Conservation (phyloP, 1,140 invertebrate species). For the Elymnias hypermnestra region DNA sequence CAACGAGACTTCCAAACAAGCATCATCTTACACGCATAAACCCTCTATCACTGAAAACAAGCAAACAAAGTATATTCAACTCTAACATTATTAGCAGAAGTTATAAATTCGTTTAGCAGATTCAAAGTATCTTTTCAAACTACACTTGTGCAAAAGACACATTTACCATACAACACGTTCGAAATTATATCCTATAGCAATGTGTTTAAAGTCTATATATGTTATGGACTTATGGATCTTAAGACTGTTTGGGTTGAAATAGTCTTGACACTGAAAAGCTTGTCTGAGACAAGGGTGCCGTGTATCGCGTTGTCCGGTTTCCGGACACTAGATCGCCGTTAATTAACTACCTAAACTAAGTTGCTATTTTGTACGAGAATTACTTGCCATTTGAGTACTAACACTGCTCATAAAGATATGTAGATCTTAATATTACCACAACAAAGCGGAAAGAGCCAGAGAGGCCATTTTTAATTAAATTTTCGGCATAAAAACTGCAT, state of each 20-base stretch:
- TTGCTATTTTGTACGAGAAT: constrained; percentile 28
- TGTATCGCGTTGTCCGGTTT: constrained; percentile 70
- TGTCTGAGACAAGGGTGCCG: constrained; percentile 58
- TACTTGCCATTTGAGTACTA: no score
- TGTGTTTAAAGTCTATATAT: constrained; percentile 29
- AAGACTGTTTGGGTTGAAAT: constrained; percentile 13
- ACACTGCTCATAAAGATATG: no score
- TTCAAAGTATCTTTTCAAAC: constrained; percentile 35
- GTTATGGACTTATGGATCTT: constrained; percentile 8
- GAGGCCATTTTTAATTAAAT: no score
- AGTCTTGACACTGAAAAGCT: constrained; percentile 39
- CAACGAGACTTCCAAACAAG: constrained; percentile 67
- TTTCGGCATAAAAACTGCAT: no score
- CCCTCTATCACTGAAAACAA: constrained; percentile 51
- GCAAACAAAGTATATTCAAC: constrained; percentile 49
- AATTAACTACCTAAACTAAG: constrained; percentile 72
- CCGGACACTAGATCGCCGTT: constrained; percentile 52
- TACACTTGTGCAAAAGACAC: constrained; percentile 22
- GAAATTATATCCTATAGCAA: constrained; percentile 26
- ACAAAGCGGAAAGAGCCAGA: no score
- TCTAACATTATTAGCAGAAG: constrained; percentile 45
- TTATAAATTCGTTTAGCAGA: constrained; percentile 49
- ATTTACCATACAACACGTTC: constrained; percentile 13
- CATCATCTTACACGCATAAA: constrained; percentile 73
- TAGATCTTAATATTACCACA: no score